A percentile compares a stretch with the other conserved stretches of the same genome.
These are phyloP conservation scores for Prunella fulvescens DNA, from an alignment of 2,113 vertebrate species.

Conservation along the genomic window DNA sequence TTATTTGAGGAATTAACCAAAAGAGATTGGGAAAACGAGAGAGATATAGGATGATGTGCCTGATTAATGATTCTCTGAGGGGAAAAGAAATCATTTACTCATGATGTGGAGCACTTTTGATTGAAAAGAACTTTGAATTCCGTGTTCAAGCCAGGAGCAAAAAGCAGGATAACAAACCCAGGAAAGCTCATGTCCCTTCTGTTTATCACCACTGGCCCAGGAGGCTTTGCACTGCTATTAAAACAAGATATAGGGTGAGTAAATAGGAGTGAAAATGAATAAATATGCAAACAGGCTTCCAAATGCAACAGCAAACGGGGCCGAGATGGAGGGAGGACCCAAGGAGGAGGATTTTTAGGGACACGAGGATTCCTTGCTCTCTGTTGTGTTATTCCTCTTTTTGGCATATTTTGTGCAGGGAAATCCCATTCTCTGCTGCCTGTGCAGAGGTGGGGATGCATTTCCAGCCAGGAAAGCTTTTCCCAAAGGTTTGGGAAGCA, in stretches of 20 bases:
- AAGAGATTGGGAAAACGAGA: not conserved
- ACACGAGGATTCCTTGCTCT: accelerated
- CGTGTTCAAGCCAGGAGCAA: not conserved
- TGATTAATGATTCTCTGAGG: not conserved
- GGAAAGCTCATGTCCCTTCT: not conserved
- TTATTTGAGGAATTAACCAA: not conserved
- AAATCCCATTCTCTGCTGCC: not conserved
- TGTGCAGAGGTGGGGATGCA: not conserved
- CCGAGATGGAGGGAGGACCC: not conserved
- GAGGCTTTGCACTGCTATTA: not conserved
- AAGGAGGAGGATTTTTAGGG: not conserved
- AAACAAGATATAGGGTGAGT: not conserved
- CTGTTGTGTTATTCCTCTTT: not conserved
- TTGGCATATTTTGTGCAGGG: accelerated
- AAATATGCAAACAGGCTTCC: not conserved
- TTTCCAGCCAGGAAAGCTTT: not conserved
- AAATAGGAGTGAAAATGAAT: not conserved
- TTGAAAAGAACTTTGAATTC: conserved; percentile 7
- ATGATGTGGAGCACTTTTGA: not conserved
- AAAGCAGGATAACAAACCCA: not conserved
- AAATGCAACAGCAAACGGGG: not conserved
- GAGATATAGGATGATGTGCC: not conserved
- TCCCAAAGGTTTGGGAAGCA: not conserved
- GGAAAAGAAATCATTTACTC: conserved; percentile 1
- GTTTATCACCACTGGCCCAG: not conserved